Conservation (phyloP, 2,888 invertebrate genomes). For the Dasypolia templi region DNA sequence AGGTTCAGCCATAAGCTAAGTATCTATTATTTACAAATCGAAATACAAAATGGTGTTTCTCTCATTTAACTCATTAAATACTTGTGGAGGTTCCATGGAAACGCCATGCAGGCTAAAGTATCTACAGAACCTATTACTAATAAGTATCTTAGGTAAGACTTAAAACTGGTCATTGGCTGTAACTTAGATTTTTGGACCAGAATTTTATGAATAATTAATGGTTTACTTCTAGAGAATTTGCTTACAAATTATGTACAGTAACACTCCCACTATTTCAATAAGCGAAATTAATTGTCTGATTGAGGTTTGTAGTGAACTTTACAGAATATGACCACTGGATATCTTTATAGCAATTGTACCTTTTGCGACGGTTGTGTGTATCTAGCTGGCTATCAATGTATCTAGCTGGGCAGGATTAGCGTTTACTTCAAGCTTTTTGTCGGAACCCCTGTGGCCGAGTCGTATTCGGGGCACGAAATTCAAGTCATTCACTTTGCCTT, state of each 20-base stretch:
- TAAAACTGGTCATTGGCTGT: background rate
- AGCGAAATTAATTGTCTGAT: background rate
- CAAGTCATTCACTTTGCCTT: constrained; percentile 19
- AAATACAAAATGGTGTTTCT: too few relatives aligned
- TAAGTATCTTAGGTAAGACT: background rate
- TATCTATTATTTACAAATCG: too few relatives aligned
- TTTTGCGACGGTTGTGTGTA: background rate
- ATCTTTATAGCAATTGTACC: background rate
- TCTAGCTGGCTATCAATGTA: too few relatives aligned
- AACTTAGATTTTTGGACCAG: background rate
- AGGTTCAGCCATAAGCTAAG: too few relatives aligned
- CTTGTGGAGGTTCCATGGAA: too few relatives aligned
- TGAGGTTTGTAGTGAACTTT: background rate
- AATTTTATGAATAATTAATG: background rate
- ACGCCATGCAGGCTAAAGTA: too few relatives aligned
- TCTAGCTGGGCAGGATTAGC: constrained; percentile 12
- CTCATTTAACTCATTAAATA: too few relatives aligned
- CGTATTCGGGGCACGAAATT: constrained; percentile 7
- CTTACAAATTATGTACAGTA: too few relatives aligned
- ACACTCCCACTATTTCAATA: too few relatives aligned
- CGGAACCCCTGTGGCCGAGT: constrained; percentile 1
- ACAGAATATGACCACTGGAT: background rate
- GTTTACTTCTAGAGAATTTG: too few relatives aligned
- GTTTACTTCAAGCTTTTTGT: constrained; percentile 22
- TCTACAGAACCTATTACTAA: too few relatives aligned